These are phyloP conservation scores for Cheirogaleus major DNA, from an alignment of 2,797 vertebrate genomes.

Conservation along the genomic window DNA sequence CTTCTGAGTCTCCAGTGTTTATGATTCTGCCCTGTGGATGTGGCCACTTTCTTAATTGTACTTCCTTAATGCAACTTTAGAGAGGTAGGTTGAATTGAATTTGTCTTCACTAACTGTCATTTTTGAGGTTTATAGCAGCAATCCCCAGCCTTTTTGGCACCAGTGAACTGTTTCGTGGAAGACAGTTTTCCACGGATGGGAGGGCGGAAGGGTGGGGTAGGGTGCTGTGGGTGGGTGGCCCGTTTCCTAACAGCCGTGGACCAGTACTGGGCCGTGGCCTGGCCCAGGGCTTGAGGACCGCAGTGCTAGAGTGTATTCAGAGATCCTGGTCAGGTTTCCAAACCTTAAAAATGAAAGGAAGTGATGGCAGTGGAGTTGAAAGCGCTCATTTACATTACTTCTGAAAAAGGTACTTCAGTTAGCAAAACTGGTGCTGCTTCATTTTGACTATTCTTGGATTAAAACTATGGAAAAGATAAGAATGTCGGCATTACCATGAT, in stretches of 20 bases:
- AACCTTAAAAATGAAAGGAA: background rate
- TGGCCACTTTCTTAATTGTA: background rate
- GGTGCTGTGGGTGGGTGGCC: too few species aligned
- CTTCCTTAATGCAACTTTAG: slow-evolving; percentile 41
- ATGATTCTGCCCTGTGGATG: background rate
- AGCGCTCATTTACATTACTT: background rate
- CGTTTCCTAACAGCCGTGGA: too few species aligned
- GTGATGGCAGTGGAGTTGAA: background rate
- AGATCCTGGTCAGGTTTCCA: background rate
- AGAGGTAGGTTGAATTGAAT: slow-evolving; percentile 38
- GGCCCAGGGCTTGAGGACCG: too few species aligned
- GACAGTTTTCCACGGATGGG: too few species aligned
- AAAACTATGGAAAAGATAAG: background rate
- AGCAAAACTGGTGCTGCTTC: background rate
- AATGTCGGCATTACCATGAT: background rate
- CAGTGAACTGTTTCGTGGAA: too few species aligned
- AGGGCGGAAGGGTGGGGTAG: too few species aligned
- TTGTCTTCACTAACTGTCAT: background rate
- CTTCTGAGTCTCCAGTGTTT: background rate
- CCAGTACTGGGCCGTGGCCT: too few species aligned
- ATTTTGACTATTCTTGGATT: background rate
- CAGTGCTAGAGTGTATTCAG: background rate
- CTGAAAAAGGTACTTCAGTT: background rate
- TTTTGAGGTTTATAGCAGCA: background rate
- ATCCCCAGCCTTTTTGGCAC: too few species aligned